phyloP scores from a whole-genome alignment of 2,888 invertebrate genomes.

The Spodoptera picta region DNA sequence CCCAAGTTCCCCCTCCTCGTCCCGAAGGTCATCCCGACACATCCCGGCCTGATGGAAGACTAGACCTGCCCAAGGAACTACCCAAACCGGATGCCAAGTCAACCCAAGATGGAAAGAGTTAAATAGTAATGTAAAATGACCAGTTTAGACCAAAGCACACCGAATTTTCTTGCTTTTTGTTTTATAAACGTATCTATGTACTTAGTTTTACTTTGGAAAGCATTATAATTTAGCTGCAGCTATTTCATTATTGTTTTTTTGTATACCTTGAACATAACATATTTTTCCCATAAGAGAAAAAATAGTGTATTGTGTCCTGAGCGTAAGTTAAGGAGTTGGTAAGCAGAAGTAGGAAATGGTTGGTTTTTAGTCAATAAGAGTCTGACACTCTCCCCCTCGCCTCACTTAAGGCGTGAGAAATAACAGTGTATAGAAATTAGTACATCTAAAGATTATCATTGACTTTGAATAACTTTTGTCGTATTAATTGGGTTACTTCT shows the following conservation, averaged over 20 bases:
- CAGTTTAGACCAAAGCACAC: constrained; percentile 30
- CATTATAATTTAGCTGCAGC: constrained; percentile 72
- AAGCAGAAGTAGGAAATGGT: too few relatives aligned
- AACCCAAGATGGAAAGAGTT: constrained; percentile 59
- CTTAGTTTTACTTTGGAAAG: constrained; percentile 43
- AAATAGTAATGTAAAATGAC: constrained; percentile 16
- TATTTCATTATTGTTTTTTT: constrained; percentile 14
- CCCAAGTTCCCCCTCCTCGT: constrained; percentile 28
- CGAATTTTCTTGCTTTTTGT: constrained; percentile 16
- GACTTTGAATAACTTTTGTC: too few relatives aligned
- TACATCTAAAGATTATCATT: too few relatives aligned
- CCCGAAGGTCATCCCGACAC: constrained; percentile 39
- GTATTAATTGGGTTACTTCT: too few relatives aligned
- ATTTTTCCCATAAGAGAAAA: too few relatives aligned
- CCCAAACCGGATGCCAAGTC: constrained; percentile 55
- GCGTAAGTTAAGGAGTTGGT: too few relatives aligned
- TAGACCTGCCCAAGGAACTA: constrained; percentile 39
- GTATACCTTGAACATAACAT: too few relatives aligned
- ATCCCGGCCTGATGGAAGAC: constrained; percentile 37
- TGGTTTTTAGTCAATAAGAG: too few relatives aligned
- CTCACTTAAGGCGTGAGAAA: too few relatives aligned
- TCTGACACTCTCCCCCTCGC: too few relatives aligned
- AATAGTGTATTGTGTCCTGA: too few relatives aligned
- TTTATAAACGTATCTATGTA: constrained; percentile 8
- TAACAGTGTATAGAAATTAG: too few relatives aligned